These are phyloP conservation scores for Tortricodes alternella DNA, from an alignment of 2,888 invertebrate genomes.

Conservation along the genomic window DNA sequence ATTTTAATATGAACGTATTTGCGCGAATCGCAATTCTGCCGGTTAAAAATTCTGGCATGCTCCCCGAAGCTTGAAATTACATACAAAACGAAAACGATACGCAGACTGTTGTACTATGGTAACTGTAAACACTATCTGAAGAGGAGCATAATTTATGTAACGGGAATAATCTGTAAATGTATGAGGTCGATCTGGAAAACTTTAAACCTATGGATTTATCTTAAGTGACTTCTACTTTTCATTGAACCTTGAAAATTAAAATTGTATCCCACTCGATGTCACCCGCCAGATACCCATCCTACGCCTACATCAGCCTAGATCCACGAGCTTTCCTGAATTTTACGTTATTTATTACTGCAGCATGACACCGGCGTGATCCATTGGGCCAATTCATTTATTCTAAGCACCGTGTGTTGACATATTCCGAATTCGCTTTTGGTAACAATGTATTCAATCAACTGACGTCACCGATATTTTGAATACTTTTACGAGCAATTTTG, in stretches of 20 bases:
- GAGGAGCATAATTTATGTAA: constrained; percentile 24
- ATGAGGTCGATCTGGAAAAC: too few species aligned
- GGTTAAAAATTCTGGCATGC: constrained; percentile 61
- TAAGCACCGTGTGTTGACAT: constrained; percentile 48
- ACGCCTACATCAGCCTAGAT: constrained; percentile 13
- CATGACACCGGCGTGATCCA: constrained; percentile 55
- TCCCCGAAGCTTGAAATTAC: constrained; percentile 58
- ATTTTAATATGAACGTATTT: constrained; percentile 63
- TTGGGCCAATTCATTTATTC: constrained; percentile 53
- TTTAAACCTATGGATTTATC: too few species aligned
- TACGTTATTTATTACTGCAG: constrained; percentile 50
- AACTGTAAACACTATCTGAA: constrained; percentile 30
- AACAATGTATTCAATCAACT: constrained; percentile 38
- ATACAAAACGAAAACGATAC: constrained; percentile 50
- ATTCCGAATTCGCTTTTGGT: constrained; percentile 42
- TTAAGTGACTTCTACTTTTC: too few species aligned
- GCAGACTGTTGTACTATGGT: constrained; percentile 38
- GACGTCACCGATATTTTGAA: constrained; percentile 30
- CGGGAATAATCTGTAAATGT: too few species aligned
- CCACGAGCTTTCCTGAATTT: constrained; percentile 37
- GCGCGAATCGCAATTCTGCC: constrained; percentile 52
- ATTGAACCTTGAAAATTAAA: too few species aligned
- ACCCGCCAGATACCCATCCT: neutral
- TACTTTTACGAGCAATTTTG: constrained; percentile 25
- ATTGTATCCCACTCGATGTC: too few species aligned